Evolutionary conservation across 1,140 invertebrate genomes (phyloP), one percentile per base, ranked within the genome.

Genomic region (Mycetomoellerius zeteki): DNA sequence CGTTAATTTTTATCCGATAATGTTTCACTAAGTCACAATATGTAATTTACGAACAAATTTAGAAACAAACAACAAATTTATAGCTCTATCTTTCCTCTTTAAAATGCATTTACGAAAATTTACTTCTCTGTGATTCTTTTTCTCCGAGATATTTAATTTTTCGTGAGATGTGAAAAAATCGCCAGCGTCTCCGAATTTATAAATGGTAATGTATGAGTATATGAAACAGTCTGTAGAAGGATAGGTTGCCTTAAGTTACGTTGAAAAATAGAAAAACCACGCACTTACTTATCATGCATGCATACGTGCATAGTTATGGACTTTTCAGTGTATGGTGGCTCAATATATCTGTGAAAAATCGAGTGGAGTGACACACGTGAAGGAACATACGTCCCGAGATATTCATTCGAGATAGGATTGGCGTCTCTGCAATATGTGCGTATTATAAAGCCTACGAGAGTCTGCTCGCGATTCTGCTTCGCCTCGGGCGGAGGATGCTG

Each of bases 371-470:
- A 86, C 87, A 88, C 58, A 56, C 52, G 62, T 52, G 62, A 65
- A 27, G 33, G 75, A 47, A 47, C 33, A 47, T 43, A 65, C 77
- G 81, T 87, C 58, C 43, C 52, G 76, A 90, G 88, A 91, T 90
- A 62, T 47, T 80, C 72, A 60, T 30, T 75, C 72, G 64, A 87
- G 89, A 91, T 91, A 91, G 84, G 81, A 90, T 91, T 90, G 89
- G 71, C 54, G 88, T 86, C 47, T 43, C 8, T 47, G 69, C 80
- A 71, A 52, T 52, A 73, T 37, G 72, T 30, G 85, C 62, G 77
- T 85, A 85, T 89, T 90, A 90, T 90, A 90, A 73, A 90, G 85
- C 52, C 67, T n/a, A 47, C 56, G 50, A 78, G 73, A 60, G 30
- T 50, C 64, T 14, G 33, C 84, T 54, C 19, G 67, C 27, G 77